These are phyloP conservation scores for Masnerella sp. DNA, from an alignment of 2,888 invertebrate genomes.

Conservation along the genomic window DNA sequence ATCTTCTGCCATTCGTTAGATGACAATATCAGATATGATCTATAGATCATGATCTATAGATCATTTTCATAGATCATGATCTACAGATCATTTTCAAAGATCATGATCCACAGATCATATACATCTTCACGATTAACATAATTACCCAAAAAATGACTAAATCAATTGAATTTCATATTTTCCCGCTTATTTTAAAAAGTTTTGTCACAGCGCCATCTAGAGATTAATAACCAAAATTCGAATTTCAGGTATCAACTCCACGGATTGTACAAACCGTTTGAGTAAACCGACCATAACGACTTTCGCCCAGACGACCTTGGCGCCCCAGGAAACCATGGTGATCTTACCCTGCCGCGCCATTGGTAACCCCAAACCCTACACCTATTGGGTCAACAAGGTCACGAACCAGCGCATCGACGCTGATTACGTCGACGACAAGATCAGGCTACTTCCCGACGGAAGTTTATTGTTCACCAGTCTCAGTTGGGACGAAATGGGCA, in stretches of 20 bases:
- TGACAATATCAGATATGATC: too few relatives aligned
- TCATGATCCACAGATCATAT: too few relatives aligned
- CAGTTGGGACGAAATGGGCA: conserved; percentile 90
- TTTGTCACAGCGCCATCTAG: conserved; percentile 4
- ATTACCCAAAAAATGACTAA: too few relatives aligned
- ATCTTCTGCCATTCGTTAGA: too few relatives aligned
- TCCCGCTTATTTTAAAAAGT: too few relatives aligned
- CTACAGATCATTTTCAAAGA: too few relatives aligned
- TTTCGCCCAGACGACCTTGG: conserved; percentile 73
- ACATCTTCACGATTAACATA: too few relatives aligned
- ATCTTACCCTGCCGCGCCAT: conserved; percentile 85
- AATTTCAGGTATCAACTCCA: conserved; percentile 19
- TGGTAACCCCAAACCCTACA: conserved; percentile 81
- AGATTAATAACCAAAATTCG: background rate
- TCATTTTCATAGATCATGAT: too few relatives aligned
- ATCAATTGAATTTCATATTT: too few relatives aligned
- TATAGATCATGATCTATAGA: too few relatives aligned
- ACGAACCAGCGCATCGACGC: conserved; percentile 79
- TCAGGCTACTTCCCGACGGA: conserved; percentile 82
- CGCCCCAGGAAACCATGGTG: conserved; percentile 80
- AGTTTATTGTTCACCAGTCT: conserved; percentile 86
- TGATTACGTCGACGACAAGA: conserved; percentile 30
- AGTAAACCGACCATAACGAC: conserved; percentile 71
- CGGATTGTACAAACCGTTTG: conserved; percentile 44
- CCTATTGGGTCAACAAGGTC: conserved; percentile 84